Base-by-base conservation (phyloP, 2,888 invertebrate species). In the Acronicta alni region DNA sequence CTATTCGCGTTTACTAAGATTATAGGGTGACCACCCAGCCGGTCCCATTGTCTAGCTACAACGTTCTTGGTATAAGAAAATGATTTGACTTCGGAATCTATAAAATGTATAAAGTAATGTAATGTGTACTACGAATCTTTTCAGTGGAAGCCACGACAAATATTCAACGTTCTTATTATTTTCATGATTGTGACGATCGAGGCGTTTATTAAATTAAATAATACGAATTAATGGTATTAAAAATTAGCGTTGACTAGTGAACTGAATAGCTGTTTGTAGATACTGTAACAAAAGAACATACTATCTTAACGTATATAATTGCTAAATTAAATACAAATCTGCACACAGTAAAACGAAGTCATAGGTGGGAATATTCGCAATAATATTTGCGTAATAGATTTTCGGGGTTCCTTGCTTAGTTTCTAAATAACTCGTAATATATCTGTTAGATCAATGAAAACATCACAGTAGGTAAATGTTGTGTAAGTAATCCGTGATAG, bases 1-100 rank as follows among this genome's bases (percentile, higher is more conserved):
- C 59, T 59, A 68, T 65, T 70, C 45, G 38, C 6, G 42, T 53
- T 65, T 68, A 68, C 70, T 70, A 66, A 68, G 44, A 18, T 55
- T 59, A 55, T 60, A 55, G 60, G 60, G 20, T 42, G 68, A 45
- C 68, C 68, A 70, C 68, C 67, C 60, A 55, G 44, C 9, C 14
- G 14, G 30, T 23, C 14, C 48, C 38, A 70, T 70, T 68, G 67
- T 68, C 54, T 67, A 41, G 41, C 10, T 26, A 38, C 46, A 45
- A 39, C 23, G 42, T 35, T 44, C 55, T 55, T 69, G 42, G 42
- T 45, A 55, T 35, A 42, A 54, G 41, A 45, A 49, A 46, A 37
- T 35, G 42, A 15, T 30, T 44, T 15, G 35, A 39, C 49, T 52
- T 37, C 23, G n/a, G n/a, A n/a, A n/a, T n/a, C n/a, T n/a, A n/a